Percentiles rank a stretch among this genome's conserved stretches.
Conservation (phyloP, 1,140 invertebrate genomes). For the Scylla paramamosain region DNA sequence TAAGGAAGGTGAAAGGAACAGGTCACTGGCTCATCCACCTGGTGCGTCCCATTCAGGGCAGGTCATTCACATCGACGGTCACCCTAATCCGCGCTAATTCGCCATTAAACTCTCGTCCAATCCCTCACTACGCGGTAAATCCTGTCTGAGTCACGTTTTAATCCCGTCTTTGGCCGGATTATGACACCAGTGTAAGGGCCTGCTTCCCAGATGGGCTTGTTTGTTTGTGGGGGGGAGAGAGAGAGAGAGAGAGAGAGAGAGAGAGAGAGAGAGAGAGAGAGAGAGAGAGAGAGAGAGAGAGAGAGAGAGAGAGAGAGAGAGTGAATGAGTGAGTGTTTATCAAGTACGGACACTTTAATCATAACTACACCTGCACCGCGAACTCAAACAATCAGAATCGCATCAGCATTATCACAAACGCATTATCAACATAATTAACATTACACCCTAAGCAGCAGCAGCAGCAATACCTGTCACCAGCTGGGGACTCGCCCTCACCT, state of each 20-base stretch:
- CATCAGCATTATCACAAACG: neutral
- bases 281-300: too few species aligned
- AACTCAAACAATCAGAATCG: neutral
- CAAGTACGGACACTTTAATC: neutral
- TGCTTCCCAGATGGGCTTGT: neutral
- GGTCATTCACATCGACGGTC: neutral
- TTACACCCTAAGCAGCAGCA: neutral
- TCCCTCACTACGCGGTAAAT: conserved; percentile 29
- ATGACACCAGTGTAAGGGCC: neutral
- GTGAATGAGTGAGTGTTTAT: too few species aligned
- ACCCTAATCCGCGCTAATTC: conserved; percentile 29
- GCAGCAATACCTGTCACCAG: neutral
- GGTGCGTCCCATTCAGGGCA: neutral
- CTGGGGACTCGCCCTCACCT: neutral
- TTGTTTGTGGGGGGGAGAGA: neutral
- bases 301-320: too few species aligned
- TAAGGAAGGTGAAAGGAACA: neutral
- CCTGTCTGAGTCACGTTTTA: conserved; percentile 42
- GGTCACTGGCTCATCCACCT: neutral
- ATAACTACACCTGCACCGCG: neutral
- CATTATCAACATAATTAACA: neutral
- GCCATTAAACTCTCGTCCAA: neutral
- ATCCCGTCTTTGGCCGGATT: conserved; percentile 50
- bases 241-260: neutral
- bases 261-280: too few species aligned